These are phyloP conservation scores for Nemapogon koenigi DNA, from an alignment of 2,888 invertebrate species.

Conservation along the genomic window DNA sequence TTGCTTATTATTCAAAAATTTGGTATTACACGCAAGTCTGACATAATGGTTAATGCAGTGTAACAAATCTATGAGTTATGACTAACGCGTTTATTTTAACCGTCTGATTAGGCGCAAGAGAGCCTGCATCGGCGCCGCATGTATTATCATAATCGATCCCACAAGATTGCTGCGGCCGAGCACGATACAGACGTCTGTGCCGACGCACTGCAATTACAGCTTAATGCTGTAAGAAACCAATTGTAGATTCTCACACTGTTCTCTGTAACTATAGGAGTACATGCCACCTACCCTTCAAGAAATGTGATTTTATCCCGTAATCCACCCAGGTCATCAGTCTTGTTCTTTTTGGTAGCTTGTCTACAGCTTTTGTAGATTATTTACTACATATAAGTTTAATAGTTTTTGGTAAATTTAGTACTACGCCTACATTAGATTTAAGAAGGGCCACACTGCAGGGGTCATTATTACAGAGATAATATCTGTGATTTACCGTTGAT, in stretches of 20 bases:
- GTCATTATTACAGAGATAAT: conserved; percentile 2
- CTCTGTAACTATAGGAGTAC: neutral
- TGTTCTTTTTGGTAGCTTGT: too few species aligned
- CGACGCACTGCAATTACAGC: conserved; percentile 36
- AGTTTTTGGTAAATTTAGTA: too few species aligned
- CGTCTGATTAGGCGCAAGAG: conserved; percentile 31
- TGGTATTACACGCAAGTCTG: too few species aligned
- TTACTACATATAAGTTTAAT: too few species aligned
- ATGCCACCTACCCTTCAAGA: neutral
- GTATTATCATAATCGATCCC: conserved; percentile 47
- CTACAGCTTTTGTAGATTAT: too few species aligned
- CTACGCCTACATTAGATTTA: too few species aligned
- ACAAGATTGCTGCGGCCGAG: conserved; percentile 34
- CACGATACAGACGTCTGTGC: conserved; percentile 31
- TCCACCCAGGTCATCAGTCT: conserved; percentile 2
- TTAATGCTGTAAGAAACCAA: conserved; percentile 20
- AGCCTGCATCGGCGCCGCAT: conserved; percentile 28
- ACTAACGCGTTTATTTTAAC: conserved; percentile 24
- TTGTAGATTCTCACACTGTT: conserved; percentile 44
- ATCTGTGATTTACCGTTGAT: conserved; percentile 11
- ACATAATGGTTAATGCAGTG: conserved; percentile 22
- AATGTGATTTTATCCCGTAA: conserved; percentile 3
- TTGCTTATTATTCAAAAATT: too few species aligned
- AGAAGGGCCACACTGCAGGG: too few species aligned
- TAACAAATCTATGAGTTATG: conserved; percentile 29